A percentile compares a stretch with the other conserved stretches of the same genome.
phyloP scores from a whole-genome alignment of 2,113 vertebrate genomes.

The Carassius gibelio region DNA sequence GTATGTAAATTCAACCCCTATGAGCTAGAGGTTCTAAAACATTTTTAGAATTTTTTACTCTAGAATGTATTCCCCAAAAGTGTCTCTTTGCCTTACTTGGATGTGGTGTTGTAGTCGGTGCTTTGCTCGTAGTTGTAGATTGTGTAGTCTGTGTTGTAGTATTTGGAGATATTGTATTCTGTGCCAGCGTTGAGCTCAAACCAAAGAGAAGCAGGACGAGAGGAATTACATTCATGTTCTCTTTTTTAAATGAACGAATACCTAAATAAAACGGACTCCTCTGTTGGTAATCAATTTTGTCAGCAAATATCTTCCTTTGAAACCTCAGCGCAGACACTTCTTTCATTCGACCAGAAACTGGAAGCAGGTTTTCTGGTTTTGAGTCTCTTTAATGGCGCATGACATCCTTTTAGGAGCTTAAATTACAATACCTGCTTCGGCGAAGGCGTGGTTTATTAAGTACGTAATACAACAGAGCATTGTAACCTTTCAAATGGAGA shows the following conservation, averaged over 20 bases:
- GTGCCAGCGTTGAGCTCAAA: constrained; percentile 57
- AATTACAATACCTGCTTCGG: background rate
- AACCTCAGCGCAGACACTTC: background rate
- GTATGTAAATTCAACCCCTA: constrained; percentile 3
- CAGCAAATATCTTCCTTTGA: background rate
- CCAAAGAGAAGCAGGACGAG: constrained; percentile 63
- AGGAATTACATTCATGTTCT: constrained; percentile 61
- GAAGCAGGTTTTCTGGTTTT: background rate
- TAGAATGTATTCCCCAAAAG: background rate
- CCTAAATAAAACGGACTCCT: background rate
- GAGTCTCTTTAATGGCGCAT: background rate
- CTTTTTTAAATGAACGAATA: constrained; percentile 23
- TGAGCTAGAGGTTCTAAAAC: background rate
- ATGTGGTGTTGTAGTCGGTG: background rate
- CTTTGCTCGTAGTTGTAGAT: background rate
- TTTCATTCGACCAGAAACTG: background rate
- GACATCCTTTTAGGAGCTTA: background rate
- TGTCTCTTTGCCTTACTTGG: constrained; percentile 27
- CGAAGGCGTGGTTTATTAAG: background rate
- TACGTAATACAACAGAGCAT: background rate
- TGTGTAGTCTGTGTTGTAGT: background rate
- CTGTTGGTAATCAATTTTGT: background rate
- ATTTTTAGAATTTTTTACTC: background rate
- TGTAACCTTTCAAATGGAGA: background rate
- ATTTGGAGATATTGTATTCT: constrained; percentile 55